Base-by-base conservation (phyloP, 2,888 invertebrate genomes). In the Ptilodon capucinus region DNA sequence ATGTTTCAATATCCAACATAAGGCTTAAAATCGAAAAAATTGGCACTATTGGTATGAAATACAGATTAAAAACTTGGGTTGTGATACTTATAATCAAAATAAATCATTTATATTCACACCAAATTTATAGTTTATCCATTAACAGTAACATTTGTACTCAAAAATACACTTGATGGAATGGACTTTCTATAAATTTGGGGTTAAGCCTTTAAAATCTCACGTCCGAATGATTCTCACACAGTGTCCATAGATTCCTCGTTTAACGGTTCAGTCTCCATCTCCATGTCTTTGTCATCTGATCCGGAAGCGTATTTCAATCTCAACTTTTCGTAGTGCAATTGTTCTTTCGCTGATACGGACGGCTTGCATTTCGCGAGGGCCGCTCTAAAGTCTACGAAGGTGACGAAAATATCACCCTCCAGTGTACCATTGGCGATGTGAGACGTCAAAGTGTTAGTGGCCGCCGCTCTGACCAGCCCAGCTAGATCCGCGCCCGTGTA, bases 401-500 rank as follows among this genome's bases (percentile, higher is more conserved):
- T 90, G 0, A 97, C 95, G 48, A 91, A 90, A 51, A 94, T 86
- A n/a, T 92, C 91, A 1, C 92, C 91, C 43, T 91, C 87, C 0
- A 88, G 66, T 1, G 91, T 87, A 2, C 89, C 90, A 57, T 89
- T 87, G 2, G 92, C 81, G 64, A 98, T 94, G 49, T 95, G 93
- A 61, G 96, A 96, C 47, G 95, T 95, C 38, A 99, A 83, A 0
- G 97, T 94, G 59, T 94, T 92, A 32, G 96, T 93, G 0, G 97
- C 95, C 0, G 99, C 97, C 74, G 98, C 97, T 62, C 97, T 92
- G 0, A 99, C 95, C 42, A 99, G 86, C 0, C 97, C 97, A 0
- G 96, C 95, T 46, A 99, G 89, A 91, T 99, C 99, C 0, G 99
- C 99, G 14, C 99, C 99, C 0, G 98, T 97, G 74, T 95, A 98